Evolutionary conservation across 2,113 vertebrate genomes (phyloP).

Genomic region (Ptilonorhynchus violaceus): DNA sequence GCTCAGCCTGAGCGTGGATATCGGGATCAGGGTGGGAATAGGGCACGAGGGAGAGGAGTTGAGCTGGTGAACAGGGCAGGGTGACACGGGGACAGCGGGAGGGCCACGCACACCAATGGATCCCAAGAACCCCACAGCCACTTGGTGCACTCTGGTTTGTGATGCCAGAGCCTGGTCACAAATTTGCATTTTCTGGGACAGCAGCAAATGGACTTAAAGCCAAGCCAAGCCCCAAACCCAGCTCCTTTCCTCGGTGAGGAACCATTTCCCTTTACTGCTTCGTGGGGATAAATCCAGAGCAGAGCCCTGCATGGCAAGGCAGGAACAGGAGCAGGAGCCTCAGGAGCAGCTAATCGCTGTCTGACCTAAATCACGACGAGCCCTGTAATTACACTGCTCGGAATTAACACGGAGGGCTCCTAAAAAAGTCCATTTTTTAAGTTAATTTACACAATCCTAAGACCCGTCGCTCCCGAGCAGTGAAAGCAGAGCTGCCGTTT

Average conservation of each 20-base stretch:
- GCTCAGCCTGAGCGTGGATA: accelerated
- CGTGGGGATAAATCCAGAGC: slow-evolving; percentile 3
- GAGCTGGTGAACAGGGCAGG: accelerated
- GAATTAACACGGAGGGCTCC: slow-evolving; percentile 56
- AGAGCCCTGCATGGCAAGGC: not conserved
- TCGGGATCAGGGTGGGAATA: accelerated
- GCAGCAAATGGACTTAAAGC: not conserved
- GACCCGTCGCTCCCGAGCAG: slow-evolving; percentile 50
- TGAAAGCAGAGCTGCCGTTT: slow-evolving; percentile 63
- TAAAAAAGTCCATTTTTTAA: slow-evolving; percentile 52
- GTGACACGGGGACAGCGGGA: not conserved
- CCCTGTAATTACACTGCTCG: slow-evolving; percentile 67
- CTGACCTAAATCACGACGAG: slow-evolving; percentile 63
- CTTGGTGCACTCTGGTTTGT: not conserved
- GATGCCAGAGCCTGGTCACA: not conserved
- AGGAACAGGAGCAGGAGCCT: not conserved
- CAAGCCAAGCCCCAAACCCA: not conserved
- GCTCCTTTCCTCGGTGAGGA: not conserved
- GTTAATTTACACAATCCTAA: slow-evolving; percentile 65
- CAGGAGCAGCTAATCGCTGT: slow-evolving; percentile 60
- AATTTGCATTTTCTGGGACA: not conserved
- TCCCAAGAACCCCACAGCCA: not conserved
- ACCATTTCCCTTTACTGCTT: not conserved
- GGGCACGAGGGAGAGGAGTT: not conserved
- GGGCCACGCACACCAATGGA: accelerated